Conservation (phyloP, 2,113 vertebrate species). For the Ancistrus triradiatus region DNA sequence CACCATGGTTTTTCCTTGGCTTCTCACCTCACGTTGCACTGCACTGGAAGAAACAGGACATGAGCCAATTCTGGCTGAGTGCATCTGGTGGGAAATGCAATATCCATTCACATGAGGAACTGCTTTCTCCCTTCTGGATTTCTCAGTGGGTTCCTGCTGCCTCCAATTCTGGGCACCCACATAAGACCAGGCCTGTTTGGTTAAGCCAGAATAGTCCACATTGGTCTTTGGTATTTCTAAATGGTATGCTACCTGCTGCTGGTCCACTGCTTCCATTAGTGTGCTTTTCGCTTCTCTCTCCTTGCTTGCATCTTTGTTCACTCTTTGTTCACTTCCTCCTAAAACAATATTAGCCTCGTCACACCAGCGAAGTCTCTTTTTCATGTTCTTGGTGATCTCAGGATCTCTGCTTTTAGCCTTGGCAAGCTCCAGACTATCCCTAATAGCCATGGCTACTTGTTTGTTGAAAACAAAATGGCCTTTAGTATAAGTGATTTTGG, state of each 20-base stretch:
- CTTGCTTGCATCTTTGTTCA: slow-evolving; percentile 12
- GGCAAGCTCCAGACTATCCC: slow-evolving; percentile 83
- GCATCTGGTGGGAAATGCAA: slow-evolving; percentile 57
- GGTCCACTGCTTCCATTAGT: slow-evolving; percentile 47
- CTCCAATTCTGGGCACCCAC: slow-evolving; percentile 66
- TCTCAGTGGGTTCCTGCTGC: slow-evolving; percentile 31
- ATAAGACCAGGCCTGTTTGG: slow-evolving; percentile 76
- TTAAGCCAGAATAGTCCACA: slow-evolving; percentile 53
- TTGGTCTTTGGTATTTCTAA: slow-evolving; percentile 46
- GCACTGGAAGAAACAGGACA: slow-evolving; percentile 48
- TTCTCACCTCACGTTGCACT: slow-evolving; percentile 59
- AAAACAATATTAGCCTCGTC: slow-evolving; percentile 67
- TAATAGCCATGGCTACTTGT: slow-evolving; percentile 64
- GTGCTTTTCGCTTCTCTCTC: slow-evolving; percentile 33
- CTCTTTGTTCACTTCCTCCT: slow-evolving; percentile 33
- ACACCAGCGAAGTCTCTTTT: slow-evolving; percentile 83
- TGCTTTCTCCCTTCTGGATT: slow-evolving; percentile 56
- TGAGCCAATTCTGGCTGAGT: slow-evolving; percentile 53
- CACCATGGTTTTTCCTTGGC: slow-evolving; percentile 64
- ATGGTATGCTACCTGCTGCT: slow-evolving; percentile 46
- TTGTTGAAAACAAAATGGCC: slow-evolving; percentile 60
- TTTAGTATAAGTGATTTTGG: slow-evolving; percentile 49
- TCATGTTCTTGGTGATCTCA: slow-evolving; percentile 56
- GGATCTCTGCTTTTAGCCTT: slow-evolving; percentile 64
- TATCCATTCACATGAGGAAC: slow-evolving; percentile 48